A percentile compares a stretch with the other conserved stretches of the same genome.
Conservation (phyloP, 2,888 invertebrate genomes). For the Julus scanicus region DNA sequence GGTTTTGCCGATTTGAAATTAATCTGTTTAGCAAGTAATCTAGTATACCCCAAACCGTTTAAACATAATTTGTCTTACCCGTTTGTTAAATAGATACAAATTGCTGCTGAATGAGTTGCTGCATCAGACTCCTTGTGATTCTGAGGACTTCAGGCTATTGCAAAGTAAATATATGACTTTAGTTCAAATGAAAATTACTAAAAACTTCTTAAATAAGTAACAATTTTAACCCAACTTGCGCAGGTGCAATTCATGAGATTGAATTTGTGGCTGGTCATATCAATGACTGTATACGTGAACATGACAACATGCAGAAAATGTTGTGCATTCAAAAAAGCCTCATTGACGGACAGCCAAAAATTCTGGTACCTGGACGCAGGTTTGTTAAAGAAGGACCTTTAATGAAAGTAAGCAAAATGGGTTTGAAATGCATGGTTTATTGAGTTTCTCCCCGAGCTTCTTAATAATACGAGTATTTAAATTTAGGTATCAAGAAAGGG, state of each 20-base stretch:
- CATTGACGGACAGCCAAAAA: conserved; percentile 72
- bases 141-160: conserved; percentile 70
- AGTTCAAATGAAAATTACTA: neutral
- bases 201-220: neutral
- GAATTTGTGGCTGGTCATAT: conserved; percentile 78
- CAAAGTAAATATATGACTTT: conserved; percentile 52
- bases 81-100: conserved; percentile 71
- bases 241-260: conserved; percentile 76
- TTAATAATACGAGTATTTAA: neutral
- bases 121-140: conserved; percentile 71
- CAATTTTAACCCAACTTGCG: conserved; percentile 56
- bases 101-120: conserved; percentile 77
- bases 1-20: conserved; percentile 60
- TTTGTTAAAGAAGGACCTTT: conserved; percentile 73
- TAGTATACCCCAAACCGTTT: too few relatives aligned
- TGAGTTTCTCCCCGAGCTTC: neutral
- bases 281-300: conserved; percentile 77
- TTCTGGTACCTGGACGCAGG: conserved; percentile 76
- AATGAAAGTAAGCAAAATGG: conserved; percentile 67
- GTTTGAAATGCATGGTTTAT: neutral
- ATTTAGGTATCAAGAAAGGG: conserved; percentile 69
- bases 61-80: neutral
- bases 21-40: neutral
- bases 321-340: conserved; percentile 76
- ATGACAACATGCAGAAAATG: conserved; percentile 77